Percentiles rank a stretch among this genome's conserved stretches.
Conservation (phyloP, 2,888 invertebrate species). For the Eupeodes luniger region DNA sequence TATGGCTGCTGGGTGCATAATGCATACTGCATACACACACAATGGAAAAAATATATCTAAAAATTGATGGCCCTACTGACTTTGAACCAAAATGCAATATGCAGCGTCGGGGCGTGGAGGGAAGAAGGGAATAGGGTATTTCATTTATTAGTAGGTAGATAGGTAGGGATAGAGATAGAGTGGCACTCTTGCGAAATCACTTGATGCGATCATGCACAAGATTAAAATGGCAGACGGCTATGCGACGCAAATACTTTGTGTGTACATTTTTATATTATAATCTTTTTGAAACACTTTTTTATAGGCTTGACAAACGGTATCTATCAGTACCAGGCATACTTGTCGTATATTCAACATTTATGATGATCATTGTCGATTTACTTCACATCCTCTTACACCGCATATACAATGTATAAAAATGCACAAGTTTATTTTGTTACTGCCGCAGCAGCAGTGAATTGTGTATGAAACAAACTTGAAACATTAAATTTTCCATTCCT, state of each 20-base stretch:
- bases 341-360: not conserved
- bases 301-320: conserved; percentile 59
- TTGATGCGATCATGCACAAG: conserved; percentile 56
- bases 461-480: conserved; percentile 44
- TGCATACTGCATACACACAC: not conserved
- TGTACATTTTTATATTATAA: not conserved
- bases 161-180: no score
- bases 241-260: not conserved
- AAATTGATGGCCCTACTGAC: conserved; percentile 65
- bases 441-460: not conserved
- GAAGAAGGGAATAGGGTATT: not conserved
- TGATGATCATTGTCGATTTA: conserved; percentile 42
- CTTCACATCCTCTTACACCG: conserved; percentile 19
- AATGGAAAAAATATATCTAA: conserved; percentile 65
- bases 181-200: conserved; percentile 51
- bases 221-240: conserved; percentile 48
- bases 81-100: conserved; percentile 15
- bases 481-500: conserved; percentile 70
- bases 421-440: conserved; percentile 14
- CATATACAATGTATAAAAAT: not conserved
- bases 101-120: not conserved
- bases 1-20: conserved; percentile 59
- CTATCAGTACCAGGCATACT: conserved; percentile 53
- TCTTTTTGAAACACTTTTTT: conserved; percentile 42
- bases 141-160: conserved; percentile 19